A percentile compares a stretch with the other conserved stretches of the same genome.
Conservation (phyloP, 2,888 invertebrate species). For the Ophion obscuratus region DNA sequence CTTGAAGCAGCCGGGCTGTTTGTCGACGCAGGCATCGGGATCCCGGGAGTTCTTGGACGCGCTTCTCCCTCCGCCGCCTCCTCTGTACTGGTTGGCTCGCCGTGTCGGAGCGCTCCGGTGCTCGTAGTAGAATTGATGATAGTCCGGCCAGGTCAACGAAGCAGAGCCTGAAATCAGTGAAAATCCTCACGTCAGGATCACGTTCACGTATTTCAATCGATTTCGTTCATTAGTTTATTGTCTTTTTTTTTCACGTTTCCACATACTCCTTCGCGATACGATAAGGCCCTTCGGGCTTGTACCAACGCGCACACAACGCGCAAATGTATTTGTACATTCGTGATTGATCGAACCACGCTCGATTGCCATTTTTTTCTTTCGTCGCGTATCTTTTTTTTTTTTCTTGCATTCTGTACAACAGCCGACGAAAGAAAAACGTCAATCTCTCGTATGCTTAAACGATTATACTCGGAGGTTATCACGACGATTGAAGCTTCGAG, state of each 20-base stretch:
- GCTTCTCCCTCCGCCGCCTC: neutral
- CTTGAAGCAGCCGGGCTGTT: constrained; percentile 79
- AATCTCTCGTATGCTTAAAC: constrained; percentile 61
- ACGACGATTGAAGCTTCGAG: constrained; percentile 48
- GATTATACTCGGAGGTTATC: constrained; percentile 39
- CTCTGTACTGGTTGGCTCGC: constrained; percentile 30
- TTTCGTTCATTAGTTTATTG: constrained; percentile 20
- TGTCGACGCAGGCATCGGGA: constrained; percentile 69
- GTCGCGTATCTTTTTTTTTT: neutral
- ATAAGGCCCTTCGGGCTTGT: neutral
- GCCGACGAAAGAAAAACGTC: constrained; percentile 52
- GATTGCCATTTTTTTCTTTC: neutral
- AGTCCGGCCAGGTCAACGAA: constrained; percentile 56
- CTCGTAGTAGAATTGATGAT: constrained; percentile 60
- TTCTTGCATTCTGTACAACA: constrained; percentile 1
- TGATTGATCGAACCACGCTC: neutral
- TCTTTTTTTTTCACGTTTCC: neutral
- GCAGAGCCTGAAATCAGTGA: constrained; percentile 67
- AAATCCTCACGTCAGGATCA: constrained; percentile 63
- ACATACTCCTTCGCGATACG: neutral
- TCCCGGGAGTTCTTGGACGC: constrained; percentile 48
- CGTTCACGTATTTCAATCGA: constrained; percentile 54
- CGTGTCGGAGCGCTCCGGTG: constrained; percentile 36
- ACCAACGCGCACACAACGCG: neutral
- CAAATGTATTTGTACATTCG: neutral